phyloP scores from a whole-genome alignment of 23 tunicate genomes.

The Botrylloides violaceus region DNA sequence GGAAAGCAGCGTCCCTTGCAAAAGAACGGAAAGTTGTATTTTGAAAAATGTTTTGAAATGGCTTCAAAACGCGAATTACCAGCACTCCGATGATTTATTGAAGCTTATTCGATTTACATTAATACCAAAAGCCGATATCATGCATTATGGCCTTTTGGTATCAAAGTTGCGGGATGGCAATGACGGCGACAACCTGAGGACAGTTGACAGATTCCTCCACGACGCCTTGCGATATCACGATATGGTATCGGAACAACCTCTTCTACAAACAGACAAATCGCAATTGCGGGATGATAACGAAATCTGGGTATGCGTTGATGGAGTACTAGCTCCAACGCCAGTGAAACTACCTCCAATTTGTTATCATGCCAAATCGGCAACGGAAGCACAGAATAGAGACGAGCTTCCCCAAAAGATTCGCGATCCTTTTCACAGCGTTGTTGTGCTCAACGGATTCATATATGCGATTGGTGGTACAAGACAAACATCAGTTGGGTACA shows the following conservation, averaged over 20 bases:
- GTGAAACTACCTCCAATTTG: conserved; percentile 32
- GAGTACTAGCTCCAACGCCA: conserved; percentile 44
- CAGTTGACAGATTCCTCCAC: conserved; percentile 12
- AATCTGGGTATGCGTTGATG: conserved; percentile 45
- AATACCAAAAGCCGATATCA: conserved; percentile 24
- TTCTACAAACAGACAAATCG: conserved; percentile 26
- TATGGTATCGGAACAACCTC: conserved; percentile 41
- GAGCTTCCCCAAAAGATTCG: conserved; percentile 32
- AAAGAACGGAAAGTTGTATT: not conserved
- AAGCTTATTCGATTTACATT: conserved; percentile 44
- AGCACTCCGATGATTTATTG: conserved; percentile 3
- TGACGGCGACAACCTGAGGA: not conserved
- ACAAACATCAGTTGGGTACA: conserved; percentile 36
- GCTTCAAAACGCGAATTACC: not conserved
- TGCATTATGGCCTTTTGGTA: conserved; percentile 6
- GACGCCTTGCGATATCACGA: conserved; percentile 52
- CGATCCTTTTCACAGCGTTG: conserved; percentile 91
- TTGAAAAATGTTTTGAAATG: conserved; percentile 18
- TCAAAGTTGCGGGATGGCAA: not conserved
- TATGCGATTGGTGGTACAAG: conserved; percentile 80
- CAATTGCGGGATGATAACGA: conserved; percentile 18
- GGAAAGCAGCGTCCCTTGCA: not conserved
- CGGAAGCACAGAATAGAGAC: not conserved
- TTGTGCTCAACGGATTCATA: conserved; percentile 69
- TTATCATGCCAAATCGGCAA: not conserved